These are phyloP conservation scores for Centrocercus urophasianus DNA, from an alignment of 2,113 vertebrate genomes.

Conservation along the genomic window DNA sequence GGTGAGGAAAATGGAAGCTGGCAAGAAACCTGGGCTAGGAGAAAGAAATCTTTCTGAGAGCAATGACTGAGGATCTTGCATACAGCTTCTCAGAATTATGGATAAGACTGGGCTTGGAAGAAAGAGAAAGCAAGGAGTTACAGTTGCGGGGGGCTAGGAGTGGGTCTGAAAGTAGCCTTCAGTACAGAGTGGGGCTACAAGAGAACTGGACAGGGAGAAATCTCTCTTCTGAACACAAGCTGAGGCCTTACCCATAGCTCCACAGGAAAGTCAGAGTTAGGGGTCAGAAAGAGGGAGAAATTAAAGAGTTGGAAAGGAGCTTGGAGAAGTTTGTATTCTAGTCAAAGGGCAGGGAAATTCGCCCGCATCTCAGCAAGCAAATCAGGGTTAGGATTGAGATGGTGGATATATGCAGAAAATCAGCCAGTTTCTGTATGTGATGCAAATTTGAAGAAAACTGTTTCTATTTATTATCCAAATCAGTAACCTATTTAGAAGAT, in stretches of 20 bases:
- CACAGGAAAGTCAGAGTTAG: not conserved
- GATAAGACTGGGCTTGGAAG: not conserved
- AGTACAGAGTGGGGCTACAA: not conserved
- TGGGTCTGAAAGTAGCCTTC: not conserved
- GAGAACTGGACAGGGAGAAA: not conserved
- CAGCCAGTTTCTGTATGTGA: not conserved
- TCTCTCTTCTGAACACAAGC: not conserved
- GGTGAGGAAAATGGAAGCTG: not conserved
- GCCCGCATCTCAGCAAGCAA: not conserved
- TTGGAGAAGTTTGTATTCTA: not conserved
- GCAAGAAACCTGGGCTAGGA: not conserved
- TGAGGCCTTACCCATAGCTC: not conserved
- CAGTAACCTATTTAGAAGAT: not conserved
- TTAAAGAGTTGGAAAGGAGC: not conserved
- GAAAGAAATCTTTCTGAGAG: not conserved
- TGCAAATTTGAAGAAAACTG: not conserved
- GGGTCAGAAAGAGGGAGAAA: not conserved
- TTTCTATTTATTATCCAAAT: not conserved
- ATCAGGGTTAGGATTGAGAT: not conserved
- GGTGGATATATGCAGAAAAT: not conserved
- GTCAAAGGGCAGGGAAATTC: not conserved
- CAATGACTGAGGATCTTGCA: not conserved
- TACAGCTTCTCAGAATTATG: not conserved
- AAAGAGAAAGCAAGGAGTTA: not conserved
- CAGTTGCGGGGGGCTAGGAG: not conserved